Evolutionary conservation across 2,888 invertebrate species (phyloP), one percentile per base, ranked within the genome.

Genomic region (Melieria omissa): DNA sequence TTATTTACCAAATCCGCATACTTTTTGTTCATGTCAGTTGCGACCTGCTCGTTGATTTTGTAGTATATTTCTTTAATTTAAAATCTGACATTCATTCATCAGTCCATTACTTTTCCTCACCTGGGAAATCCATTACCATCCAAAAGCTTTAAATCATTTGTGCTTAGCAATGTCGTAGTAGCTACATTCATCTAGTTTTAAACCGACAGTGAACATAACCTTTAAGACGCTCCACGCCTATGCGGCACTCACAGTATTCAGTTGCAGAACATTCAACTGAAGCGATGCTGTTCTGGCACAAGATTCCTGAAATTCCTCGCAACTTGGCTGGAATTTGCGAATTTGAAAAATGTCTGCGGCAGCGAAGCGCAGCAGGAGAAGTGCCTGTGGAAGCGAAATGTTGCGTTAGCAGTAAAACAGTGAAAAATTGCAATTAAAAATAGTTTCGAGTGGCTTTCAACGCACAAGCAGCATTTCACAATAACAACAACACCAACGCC

Each of bases 391-490:
- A 68, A 72, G 73, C 66, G 73, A 69, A 71, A 70, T 69, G 66
- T 9, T 29, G 47, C 49, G 52, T 29, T 55, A 49, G 29, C 41
- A 54, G 71, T 47, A 73, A 73, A 74, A 72, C 72, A 29, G 29
- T 1, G 29, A 29, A 29, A 29, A 29, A 81, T 80, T 81, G 81
- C 83, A 83, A 83, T 84, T 84, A 84, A 83, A 84, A 83, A 83
- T 84, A 83, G 83, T 84, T 83, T 80, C 80, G 76, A 75, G 75
- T 74, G 72, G 73, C 73, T 73, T 74, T 57, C 52, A 52, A 10
- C 16, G n/a, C 29, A 10, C 10, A 6, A 16, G n/a, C 29, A 16
- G 5, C 10, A 14, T 57, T 57, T 5, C 16, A 16, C 41, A 12
- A 16, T 46, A 44, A 44, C 49, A 63, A 61, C 62, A 70, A 67